Percentiles rank a stretch among this genome's conserved stretches.
These are phyloP conservation scores for Leptoclinus maculatus DNA, from an alignment of 2,797 vertebrate genomes.

Conservation along the genomic window DNA sequence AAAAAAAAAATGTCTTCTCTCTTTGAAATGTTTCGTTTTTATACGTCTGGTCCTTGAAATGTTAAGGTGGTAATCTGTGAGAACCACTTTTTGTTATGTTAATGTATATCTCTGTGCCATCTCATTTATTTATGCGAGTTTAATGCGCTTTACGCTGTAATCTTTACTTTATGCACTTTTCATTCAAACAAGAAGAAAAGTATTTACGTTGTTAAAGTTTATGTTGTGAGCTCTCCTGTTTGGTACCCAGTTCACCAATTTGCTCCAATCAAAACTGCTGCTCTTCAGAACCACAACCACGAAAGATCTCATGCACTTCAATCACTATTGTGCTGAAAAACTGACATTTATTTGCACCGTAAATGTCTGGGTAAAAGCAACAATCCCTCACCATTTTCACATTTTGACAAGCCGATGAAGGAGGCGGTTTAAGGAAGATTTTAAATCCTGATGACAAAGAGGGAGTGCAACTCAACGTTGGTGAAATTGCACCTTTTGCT, in stretches of 20 bases:
- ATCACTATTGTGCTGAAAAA: constrained; percentile 19
- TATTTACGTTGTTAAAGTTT: background rate
- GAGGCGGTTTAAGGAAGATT: background rate
- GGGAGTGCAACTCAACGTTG: constrained; percentile 33
- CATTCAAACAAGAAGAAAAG: constrained; percentile 22
- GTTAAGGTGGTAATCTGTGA: constrained; percentile 12
- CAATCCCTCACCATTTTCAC: constrained; percentile 8
- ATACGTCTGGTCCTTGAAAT: constrained; percentile 21
- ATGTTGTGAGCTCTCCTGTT: background rate
- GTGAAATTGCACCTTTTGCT: constrained; percentile 29
- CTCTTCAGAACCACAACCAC: background rate
- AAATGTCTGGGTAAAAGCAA: constrained; percentile 31
- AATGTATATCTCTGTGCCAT: background rate
- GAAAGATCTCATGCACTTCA: background rate
- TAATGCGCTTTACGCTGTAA: constrained; percentile 9
- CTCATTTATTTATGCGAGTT: constrained; percentile 17
- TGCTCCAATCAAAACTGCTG: background rate
- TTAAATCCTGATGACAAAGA: constrained; percentile 25
- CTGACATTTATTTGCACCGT: constrained; percentile 23
- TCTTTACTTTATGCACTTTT: background rate
- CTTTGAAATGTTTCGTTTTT: constrained; percentile 13
- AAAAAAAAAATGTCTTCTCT: constrained; percentile 27
- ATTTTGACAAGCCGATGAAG: constrained; percentile 23
- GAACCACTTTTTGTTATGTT: constrained; percentile 19
- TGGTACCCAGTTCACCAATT: background rate